Conservation (phyloP, 2,797 vertebrate genomes). For the Leptodactylus fallax region DNA sequence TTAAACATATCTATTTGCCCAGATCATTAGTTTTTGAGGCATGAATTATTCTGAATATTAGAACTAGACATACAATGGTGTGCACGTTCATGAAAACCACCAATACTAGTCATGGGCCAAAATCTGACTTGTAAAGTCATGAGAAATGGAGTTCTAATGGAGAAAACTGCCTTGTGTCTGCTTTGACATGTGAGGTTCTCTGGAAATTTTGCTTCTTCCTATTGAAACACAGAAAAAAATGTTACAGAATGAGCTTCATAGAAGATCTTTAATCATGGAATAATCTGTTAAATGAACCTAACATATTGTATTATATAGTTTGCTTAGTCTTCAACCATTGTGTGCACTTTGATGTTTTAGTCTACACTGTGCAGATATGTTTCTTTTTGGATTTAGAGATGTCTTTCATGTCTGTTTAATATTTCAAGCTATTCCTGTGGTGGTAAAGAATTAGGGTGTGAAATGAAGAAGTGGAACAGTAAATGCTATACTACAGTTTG, state of each 20-base stretch:
- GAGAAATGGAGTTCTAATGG: background rate
- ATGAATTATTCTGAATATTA: background rate
- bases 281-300: background rate
- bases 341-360: background rate
- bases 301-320: background rate
- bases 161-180: background rate
- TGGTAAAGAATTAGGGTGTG: constrained; percentile 38
- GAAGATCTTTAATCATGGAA: background rate
- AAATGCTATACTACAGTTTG: constrained; percentile 19
- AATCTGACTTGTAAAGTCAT: background rate
- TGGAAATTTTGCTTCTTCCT: background rate
- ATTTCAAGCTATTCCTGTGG: background rate
- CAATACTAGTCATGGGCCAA: background rate
- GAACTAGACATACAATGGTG: background rate
- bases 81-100: background rate
- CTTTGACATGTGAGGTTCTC: background rate
- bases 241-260: background rate
- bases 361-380: background rate
- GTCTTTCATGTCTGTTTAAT: background rate
- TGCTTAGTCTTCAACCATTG: background rate
- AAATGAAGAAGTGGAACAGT: constrained; percentile 57
- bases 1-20: background rate
- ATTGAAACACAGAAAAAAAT: background rate
- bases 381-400: background rate
- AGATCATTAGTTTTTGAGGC: background rate